Conservation (phyloP, 2,797 vertebrate genomes). For the Etheostoma nigrum region DNA sequence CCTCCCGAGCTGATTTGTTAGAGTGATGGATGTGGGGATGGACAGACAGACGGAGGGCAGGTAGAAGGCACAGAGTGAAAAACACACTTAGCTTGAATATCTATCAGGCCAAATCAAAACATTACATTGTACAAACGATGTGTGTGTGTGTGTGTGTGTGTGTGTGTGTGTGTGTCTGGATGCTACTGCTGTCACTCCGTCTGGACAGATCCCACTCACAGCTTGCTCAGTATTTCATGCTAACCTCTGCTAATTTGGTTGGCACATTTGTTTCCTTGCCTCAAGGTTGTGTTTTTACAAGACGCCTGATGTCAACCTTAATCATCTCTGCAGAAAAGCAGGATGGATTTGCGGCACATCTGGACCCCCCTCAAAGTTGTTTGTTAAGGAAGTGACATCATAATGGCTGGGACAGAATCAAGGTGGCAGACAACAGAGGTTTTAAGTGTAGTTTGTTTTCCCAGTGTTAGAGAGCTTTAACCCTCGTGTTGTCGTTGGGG, state of each 20-base stretch:
- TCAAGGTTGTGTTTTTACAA: slow-evolving; percentile 24
- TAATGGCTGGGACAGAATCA: slow-evolving; percentile 5
- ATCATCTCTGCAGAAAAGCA: slow-evolving; percentile 18
- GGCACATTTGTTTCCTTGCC: background rate
- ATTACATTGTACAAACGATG: slow-evolving; percentile 7
- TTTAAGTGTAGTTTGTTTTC: background rate
- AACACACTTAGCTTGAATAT: slow-evolving; percentile 67
- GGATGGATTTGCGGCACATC: slow-evolving; percentile 14
- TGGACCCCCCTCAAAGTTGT: slow-evolving; percentile 9
- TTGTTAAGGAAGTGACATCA: slow-evolving; percentile 8
- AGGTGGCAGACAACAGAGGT: background rate
- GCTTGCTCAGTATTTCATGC: slow-evolving; percentile 26
- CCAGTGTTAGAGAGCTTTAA: slow-evolving; percentile 16
- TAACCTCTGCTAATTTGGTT: slow-evolving; percentile 24
- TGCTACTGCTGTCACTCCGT: slow-evolving; percentile 24
- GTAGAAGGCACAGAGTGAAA: slow-evolving; percentile 45
- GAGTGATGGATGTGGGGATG: slow-evolving; percentile 71
- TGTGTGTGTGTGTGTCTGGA: background rate
- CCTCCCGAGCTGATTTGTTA: slow-evolving; percentile 48
- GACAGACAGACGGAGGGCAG: slow-evolving; percentile 58
- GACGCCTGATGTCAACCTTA: slow-evolving; percentile 32
- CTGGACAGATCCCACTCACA: slow-evolving; percentile 35
- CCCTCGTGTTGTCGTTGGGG: background rate
- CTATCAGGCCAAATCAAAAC: slow-evolving; percentile 50
- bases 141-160: background rate